Base-by-base conservation (phyloP, 2,888 invertebrate genomes). In the Luperina nickerlii region DNA sequence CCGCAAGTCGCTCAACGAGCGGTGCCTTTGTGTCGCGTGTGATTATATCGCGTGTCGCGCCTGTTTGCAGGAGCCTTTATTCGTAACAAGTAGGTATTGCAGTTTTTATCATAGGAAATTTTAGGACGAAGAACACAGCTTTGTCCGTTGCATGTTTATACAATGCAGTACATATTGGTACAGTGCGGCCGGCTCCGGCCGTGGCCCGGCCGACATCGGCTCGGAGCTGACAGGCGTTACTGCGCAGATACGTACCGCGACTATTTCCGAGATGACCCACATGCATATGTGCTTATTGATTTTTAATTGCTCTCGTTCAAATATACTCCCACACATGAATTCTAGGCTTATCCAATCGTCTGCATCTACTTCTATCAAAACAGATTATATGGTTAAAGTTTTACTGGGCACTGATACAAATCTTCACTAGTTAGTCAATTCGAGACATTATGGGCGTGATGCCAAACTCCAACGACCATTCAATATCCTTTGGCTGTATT, bases 241-340 rank as follows among this genome's bases (percentile, higher is more conserved):
- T 88, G 88, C 87, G 84, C 84, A 88, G 82, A 89, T 86, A 85
- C 78, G 73, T 83, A 79, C 74, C 80, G 75, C 82, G 83, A 83
- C 88, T 87, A 86, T 87, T 87, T 88, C 82, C 79, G 84, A 83
- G 82, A 86, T 87, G 86, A 82, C 89, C 89, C 81, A 88, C 82
- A 86, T 88, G 86, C 89, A 87, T 83, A 85, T 86, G 70, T 76
- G 77, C 45, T 83, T 86, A 90, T 89, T 85, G 90, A 84, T 90
- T 87, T 90, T 88, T 89, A 88, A 90, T 88, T 84, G 85, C 81
- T 72, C 71, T 74, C 63, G 76, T 80, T 81, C 69, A 79, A 83
- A 87, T 88, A 84, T 80, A 75, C 27, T 73, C 48, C 42, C 51
- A 74, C 67, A 65, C n/a, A 54, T 78, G 72, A n/a, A 68, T 62